Evolutionary conservation across 37 sponge, comb jelly and placozoan species (phyloP), one percentile per base, ranked within the genome.

Genomic region (Chondrilla cf. caribensis): DNA sequence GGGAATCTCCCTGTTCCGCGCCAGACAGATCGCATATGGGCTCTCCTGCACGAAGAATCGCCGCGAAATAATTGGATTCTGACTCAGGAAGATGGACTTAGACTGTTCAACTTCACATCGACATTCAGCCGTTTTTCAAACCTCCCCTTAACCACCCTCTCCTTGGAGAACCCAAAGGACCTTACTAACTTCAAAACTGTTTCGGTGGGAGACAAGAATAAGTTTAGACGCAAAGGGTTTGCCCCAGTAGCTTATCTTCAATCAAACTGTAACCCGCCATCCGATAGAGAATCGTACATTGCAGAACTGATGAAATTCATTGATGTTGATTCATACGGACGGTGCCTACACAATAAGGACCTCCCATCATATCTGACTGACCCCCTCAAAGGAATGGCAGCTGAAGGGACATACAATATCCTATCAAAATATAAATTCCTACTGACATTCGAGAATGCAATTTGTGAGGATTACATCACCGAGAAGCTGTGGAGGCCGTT

Each of bases 401-500:
- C 54, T 2, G 42, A 86, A 14, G 93, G 84, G 29, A 22, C 88
- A 19, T 8, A 80, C 9, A 38, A 86, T 25, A 57, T 92, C 22
- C 77, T 81, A 22, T 57, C 85, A 0, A 78, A 86, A 60, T 95
- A 95, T 78, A 95, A 95, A 84, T 95, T 95, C 54, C 57, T 79
- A 2, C 28, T 95, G 0, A 71, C 95, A 47, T 89, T 95, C 81
- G 95, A 95, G 78, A 95, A 95, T 84, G 89, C 92, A 15, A 54
- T 89, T 22, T 91, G 90, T 57, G 58, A 86, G 26, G 95, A 95
- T 39, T 95, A 95, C 81, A 87, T 92, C 66, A 91, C 95, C 3
- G 95, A 95, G 90, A 95, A 92, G 57, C 83, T 92, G 57, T 95
- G 92, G 92, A 71, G 95, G 33, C 87, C 95, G 0, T 57, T 95